These are phyloP conservation scores for Dicyrtoma fusca DNA, from an alignment of 2,888 invertebrate genomes.

Conservation along the genomic window DNA sequence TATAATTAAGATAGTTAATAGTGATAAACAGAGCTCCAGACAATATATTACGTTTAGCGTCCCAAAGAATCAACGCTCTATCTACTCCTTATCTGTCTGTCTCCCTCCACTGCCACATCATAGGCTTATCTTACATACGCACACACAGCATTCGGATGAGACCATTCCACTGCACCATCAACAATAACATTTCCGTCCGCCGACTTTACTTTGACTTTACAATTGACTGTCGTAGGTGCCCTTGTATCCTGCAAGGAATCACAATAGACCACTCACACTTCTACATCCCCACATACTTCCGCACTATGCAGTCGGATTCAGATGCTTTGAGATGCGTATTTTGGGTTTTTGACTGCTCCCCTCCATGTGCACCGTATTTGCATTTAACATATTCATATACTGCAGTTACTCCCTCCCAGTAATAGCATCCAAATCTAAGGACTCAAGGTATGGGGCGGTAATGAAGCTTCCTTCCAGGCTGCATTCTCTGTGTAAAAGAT, in stretches of 20 bases:
- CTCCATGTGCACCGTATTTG: not conserved
- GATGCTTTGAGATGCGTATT: not conserved
- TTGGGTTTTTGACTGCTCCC: constrained; percentile 12
- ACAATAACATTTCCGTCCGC: too few species aligned
- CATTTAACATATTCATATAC: too few species aligned
- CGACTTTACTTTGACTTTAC: not conserved
- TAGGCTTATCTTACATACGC: not conserved
- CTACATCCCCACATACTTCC: too few species aligned
- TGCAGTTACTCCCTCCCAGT: too few species aligned
- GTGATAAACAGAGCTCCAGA: constrained; percentile 34
- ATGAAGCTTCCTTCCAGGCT: too few species aligned
- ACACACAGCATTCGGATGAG: not conserved
- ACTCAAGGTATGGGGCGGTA: too few species aligned
- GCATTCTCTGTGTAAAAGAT: too few species aligned
- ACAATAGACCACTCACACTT: too few species aligned
- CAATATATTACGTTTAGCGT: constrained; percentile 32
- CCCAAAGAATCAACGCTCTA: constrained; percentile 18
- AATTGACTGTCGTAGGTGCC: not conserved
- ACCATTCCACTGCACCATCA: not conserved
- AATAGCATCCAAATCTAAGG: too few species aligned
- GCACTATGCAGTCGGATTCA: too few species aligned
- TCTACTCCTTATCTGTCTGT: not conserved
- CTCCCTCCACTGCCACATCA: not conserved
- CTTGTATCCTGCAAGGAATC: not conserved
- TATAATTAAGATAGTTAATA: constrained; percentile 54